Conservation (phyloP, 2,888 invertebrate species). For the Fragum whitleyi region DNA sequence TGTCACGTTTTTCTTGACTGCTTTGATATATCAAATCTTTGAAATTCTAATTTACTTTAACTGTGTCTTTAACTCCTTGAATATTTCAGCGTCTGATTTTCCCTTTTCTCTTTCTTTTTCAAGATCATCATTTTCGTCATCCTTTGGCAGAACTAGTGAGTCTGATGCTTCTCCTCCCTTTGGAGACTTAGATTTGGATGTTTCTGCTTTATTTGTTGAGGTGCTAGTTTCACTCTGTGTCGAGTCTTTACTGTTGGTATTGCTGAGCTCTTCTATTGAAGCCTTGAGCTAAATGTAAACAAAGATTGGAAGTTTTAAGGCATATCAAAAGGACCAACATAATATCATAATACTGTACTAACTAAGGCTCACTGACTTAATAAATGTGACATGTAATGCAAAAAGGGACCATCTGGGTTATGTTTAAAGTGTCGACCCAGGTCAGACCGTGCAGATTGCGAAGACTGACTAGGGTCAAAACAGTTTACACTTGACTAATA, state of each 20-base stretch:
- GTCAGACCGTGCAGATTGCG: too few relatives aligned
- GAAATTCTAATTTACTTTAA: slow-evolving; percentile 96
- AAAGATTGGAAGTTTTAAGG: neutral
- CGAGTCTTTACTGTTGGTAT: slow-evolving; percentile 44
- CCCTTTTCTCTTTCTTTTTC: slow-evolving; percentile 81
- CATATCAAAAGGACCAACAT: neutral
- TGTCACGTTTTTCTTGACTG: too few relatives aligned
- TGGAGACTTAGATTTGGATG: slow-evolving; percentile 53
- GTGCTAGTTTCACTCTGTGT: slow-evolving; percentile 41
- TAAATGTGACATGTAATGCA: too few relatives aligned
- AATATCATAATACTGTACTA: too few relatives aligned
- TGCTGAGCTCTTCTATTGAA: slow-evolving; percentile 50
- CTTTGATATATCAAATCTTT: too few relatives aligned
- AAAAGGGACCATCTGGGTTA: too few relatives aligned
- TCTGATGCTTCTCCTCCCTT: slow-evolving; percentile 66
- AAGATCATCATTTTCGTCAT: slow-evolving; percentile 78
- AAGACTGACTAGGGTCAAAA: too few relatives aligned
- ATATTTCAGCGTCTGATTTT: slow-evolving; percentile 89
- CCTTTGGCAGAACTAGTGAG: slow-evolving; percentile 63
- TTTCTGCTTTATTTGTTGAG: slow-evolving; percentile 40
- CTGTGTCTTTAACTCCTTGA: slow-evolving; percentile 95
- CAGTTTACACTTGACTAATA: too few relatives aligned
- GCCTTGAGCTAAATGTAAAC: slow-evolving; percentile 57
- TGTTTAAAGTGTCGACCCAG: too few relatives aligned
- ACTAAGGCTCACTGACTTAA: too few relatives aligned